Conservation (phyloP, 2,888 invertebrate genomes). For the Mesoligia furuncula region DNA sequence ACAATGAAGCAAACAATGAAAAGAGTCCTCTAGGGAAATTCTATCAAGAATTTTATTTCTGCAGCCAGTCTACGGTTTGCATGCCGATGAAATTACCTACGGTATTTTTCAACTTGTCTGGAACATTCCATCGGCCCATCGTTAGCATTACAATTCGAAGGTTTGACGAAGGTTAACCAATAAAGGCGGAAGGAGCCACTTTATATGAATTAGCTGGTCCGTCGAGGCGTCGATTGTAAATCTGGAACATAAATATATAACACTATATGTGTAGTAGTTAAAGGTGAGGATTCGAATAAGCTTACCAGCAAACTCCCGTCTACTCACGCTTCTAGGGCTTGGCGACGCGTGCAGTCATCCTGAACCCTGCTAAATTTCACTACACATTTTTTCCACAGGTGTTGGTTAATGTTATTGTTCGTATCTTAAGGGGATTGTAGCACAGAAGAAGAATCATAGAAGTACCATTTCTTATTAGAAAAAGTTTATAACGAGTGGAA, state of each 20-base stretch:
- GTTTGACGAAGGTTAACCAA: conserved; percentile 15
- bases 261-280: neutral
- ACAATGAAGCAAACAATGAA: neutral
- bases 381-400: too few species aligned
- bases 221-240: neutral
- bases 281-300: too few species aligned
- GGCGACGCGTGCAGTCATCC: too few species aligned
- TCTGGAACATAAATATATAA: neutral
- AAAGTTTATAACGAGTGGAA: too few species aligned
- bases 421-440: too few species aligned
- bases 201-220: neutral
- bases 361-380: too few species aligned
- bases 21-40: neutral
- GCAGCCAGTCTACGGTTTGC: neutral
- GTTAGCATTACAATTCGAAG: neutral
- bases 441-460: too few species aligned
- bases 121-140: neutral
- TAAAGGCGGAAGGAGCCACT: neutral
- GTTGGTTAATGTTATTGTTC: too few species aligned
- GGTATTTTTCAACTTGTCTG: neutral
- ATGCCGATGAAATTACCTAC: neutral
- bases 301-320: too few species aligned
- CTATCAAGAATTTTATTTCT: neutral
- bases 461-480: too few species aligned
- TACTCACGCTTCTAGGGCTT: too few species aligned